Conservation (phyloP, 2,888 invertebrate genomes). For the Cephus pygmeus region DNA sequence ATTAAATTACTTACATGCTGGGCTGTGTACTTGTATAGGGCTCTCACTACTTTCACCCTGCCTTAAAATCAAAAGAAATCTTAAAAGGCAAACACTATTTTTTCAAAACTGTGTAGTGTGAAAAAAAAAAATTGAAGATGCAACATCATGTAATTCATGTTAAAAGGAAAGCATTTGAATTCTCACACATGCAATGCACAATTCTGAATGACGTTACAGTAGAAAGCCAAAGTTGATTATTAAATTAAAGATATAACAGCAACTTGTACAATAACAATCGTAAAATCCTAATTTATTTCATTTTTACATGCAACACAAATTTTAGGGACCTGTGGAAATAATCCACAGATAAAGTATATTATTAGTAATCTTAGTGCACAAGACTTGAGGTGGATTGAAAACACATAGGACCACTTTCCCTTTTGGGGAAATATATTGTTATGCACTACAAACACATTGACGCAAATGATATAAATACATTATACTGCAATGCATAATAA, state of each 20-base stretch:
- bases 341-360: neutral
- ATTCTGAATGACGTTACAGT: neutral
- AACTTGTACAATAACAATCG: neutral
- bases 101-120: neutral
- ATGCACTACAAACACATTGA: neutral
- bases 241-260: neutral
- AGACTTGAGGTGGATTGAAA: neutral
- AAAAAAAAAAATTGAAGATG: neutral
- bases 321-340: neutral
- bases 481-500: slow-evolving; percentile 11
- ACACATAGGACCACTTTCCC: neutral
- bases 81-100: neutral
- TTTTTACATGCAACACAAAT: neutral
- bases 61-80: slow-evolving; percentile 54
- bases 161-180: neutral
- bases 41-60: slow-evolving; percentile 70
- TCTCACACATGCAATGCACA: neutral
- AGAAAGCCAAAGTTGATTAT: neutral
- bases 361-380: neutral
- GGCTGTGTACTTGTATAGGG: slow-evolving; percentile 70
- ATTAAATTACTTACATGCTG: slow-evolving; percentile 66
- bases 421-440: neutral
- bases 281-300: neutral
- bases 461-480: neutral
- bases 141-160: neutral